Base-by-base conservation (phyloP, 2,888 invertebrate genomes). In the Ypsolopha scabrella region DNA sequence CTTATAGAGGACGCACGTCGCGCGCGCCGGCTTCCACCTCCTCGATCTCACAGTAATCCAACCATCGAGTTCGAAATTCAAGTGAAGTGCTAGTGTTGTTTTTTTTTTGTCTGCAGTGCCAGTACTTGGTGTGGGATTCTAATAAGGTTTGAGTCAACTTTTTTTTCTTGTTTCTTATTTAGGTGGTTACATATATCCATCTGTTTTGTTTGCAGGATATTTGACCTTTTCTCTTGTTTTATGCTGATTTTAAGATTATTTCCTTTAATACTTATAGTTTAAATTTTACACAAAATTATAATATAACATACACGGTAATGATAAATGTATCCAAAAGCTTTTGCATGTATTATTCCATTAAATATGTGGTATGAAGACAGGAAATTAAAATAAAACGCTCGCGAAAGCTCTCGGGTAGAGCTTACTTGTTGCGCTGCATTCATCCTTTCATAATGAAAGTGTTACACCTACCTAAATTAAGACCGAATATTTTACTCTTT, bases 1-100 rank as follows among this genome's bases (percentile, higher is more conserved):
- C 58, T 64, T 58, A 55, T 53, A 55, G 60, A 60, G 71, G 70
- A 73, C 78, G 80, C 64, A 62, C 61, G 68, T 68, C 54, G 55
- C 53, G 54, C 52, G 53, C 48, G 50, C 50, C 52, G 24, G 24
- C 4, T 24, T 24, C 24, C 24, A 24, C 24, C 24, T 24, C 24
- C 24, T 24, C 24, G 24, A 24, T 24, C 24, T 24, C 54, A 50
- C 50, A 53, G 53, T 50, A 56, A 53, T 57, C 53, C 11, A 50
- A 53, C n/a, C 43, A 13, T 14, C 11, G 9, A 24, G 11, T 43
- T 14, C 11, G n/a, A 9, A 43, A 38, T 6, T 34, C 11, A n/a
- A 46, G 46, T 46, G 34, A 34, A 46, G 46, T 46, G 34, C 44
- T 34, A 46, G 46, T 33, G 33, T 46, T 6, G n/a, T 34, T 35